Percentiles rank a stretch among this genome's conserved stretches.
These are phyloP conservation scores for Gymnorhina tibicen DNA, from an alignment of 2,113 vertebrate species.

Conservation along the genomic window DNA sequence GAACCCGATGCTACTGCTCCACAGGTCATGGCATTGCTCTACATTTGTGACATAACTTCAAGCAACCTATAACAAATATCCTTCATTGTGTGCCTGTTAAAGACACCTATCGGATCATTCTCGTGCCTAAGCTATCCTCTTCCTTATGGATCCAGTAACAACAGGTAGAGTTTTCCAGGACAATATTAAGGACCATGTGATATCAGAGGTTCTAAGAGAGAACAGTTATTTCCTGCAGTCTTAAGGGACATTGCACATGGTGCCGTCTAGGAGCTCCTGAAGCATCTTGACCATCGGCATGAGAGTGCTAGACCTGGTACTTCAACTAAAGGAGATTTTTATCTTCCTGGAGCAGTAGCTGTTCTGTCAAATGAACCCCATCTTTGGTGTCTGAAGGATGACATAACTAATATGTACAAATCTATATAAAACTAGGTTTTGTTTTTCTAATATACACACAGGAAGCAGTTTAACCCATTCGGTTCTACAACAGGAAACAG, in stretches of 20 bases:
- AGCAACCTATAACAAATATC: not conserved
- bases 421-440: not conserved
- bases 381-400: not conserved
- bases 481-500: not conserved
- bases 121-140: not conserved
- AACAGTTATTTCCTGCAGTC: not conserved
- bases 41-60: not conserved
- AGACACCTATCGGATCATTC: not conserved
- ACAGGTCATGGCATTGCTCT: not conserved
- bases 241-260: not conserved
- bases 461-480: not conserved
- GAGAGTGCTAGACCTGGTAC: not conserved
- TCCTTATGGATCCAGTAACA: not conserved
- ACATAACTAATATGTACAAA: not conserved
- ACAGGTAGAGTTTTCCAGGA: not conserved
- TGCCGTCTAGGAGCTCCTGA: not conserved
- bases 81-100: not conserved
- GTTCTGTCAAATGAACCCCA: not conserved
- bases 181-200: not conserved
- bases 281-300: not conserved
- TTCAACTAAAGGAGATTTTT: not conserved
- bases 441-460: not conserved
- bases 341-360: not conserved
- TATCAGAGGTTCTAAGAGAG: not conserved
- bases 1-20: not conserved